Conservation (phyloP, 2,113 vertebrate species). For the Serinus canaria region DNA sequence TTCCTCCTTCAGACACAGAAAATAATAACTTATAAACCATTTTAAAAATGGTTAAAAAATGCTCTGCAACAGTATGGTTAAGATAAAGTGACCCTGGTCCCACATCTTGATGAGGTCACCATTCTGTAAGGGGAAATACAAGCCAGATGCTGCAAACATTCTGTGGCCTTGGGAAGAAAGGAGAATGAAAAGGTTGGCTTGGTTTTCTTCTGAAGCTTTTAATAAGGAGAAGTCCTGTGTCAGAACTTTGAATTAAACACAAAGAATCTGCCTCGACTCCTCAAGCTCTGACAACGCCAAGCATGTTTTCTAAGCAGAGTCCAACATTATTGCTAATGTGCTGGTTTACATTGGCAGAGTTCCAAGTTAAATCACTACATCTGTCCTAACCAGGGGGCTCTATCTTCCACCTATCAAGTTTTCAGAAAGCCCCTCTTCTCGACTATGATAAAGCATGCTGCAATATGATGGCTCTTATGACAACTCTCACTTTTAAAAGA, state of each 20-base stretch:
- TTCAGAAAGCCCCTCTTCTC: background rate
- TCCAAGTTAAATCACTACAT: background rate
- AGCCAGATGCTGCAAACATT: background rate
- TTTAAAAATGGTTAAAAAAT: background rate
- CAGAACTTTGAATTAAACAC: background rate
- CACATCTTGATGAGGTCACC: background rate
- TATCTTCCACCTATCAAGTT: background rate
- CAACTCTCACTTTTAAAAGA: background rate
- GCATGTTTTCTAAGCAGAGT: background rate
- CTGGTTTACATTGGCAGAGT: background rate
- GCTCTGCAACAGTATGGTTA: background rate
- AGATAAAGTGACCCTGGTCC: background rate
- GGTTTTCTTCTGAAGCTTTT: constrained; percentile 1
- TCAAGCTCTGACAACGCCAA: background rate
- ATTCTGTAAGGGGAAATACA: background rate
- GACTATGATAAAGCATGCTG: background rate
- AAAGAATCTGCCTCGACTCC: background rate
- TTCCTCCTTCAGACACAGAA: background rate
- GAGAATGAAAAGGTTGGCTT: background rate
- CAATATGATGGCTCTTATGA: background rate
- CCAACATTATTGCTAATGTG: background rate
- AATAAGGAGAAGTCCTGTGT: background rate
- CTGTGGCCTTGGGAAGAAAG: background rate
- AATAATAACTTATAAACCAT: background rate
- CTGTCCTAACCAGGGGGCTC: background rate